A percentile compares a stretch with the other conserved stretches of the same genome.
Evolutionary conservation across 2,113 vertebrate species (phyloP).

Genomic region (Tapirus terrestris): DNA sequence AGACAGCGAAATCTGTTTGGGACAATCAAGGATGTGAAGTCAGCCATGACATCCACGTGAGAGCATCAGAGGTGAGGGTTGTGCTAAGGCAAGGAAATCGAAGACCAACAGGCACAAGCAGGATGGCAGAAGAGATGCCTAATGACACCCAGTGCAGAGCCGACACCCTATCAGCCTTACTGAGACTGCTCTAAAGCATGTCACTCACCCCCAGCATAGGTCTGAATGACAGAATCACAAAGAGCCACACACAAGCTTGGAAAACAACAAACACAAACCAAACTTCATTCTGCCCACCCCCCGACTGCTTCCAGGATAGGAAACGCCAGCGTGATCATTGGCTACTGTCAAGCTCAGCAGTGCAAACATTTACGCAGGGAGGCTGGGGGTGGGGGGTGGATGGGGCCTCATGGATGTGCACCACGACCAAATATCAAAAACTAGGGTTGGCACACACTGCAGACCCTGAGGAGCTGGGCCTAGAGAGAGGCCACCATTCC

Average conservation of each 20-base stretch:
- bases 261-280: background rate
- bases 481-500: background rate
- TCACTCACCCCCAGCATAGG: background rate
- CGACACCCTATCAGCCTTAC: background rate
- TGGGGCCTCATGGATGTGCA: fast-evolving
- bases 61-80: background rate
- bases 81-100: background rate
- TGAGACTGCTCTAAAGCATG: background rate
- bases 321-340: background rate
- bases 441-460: background rate
- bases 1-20: background rate
- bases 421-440: background rate
- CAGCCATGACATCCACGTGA: background rate
- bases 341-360: background rate
- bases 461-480: background rate
- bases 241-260: background rate
- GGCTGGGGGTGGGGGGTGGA: no score
- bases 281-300: background rate
- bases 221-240: background rate
- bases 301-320: background rate
- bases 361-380: background rate
- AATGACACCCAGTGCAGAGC: background rate
- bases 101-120: background rate
- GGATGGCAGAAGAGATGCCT: background rate
- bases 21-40: background rate